These are phyloP conservation scores for Spinus pinus DNA, from an alignment of 2,797 vertebrate species.

Conservation along the genomic window DNA sequence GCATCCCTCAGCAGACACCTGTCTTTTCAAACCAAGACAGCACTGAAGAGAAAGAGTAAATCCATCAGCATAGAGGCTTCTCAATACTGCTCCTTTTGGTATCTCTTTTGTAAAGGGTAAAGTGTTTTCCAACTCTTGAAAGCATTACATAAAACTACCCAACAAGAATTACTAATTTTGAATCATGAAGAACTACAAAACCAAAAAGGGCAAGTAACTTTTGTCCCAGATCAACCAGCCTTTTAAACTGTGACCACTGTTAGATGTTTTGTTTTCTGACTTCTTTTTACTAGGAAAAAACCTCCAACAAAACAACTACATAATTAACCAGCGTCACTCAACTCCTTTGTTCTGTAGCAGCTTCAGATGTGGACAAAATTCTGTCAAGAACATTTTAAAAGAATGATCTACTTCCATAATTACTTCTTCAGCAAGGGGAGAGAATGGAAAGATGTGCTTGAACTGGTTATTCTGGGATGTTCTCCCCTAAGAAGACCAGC, in stretches of 20 bases:
- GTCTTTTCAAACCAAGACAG: background rate
- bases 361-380: background rate
- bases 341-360: background rate
- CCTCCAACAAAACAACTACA: accelerated
- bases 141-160: background rate
- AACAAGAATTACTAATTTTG: background rate
- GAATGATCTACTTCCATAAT: background rate
- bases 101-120: background rate
- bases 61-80: background rate
- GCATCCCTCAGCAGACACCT: background rate
- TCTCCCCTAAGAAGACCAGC: background rate
- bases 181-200: background rate
- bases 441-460: background rate
- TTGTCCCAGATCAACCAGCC: background rate
- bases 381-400: background rate
- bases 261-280: background rate
- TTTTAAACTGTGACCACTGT: background rate
- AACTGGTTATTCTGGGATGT: background rate
- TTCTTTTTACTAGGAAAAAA: background rate
- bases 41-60: background rate
- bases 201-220: background rate
- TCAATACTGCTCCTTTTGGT: background rate
- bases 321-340: background rate
- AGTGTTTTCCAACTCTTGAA: background rate
- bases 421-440: background rate